Conservation (phyloP, 1,140 invertebrate species). For the Coptotermes formosanus region DNA sequence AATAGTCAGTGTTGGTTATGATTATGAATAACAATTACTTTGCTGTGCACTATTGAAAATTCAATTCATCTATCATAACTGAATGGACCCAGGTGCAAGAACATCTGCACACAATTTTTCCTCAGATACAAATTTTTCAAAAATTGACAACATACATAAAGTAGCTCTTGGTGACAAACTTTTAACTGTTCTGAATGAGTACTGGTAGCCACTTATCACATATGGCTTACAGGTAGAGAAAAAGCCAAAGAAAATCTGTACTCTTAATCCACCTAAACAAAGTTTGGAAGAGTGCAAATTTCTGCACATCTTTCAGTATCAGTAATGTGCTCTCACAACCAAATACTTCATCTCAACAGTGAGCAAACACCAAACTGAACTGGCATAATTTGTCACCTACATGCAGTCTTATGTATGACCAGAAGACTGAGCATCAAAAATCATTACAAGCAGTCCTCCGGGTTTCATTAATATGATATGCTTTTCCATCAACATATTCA, state of each 20-base stretch:
- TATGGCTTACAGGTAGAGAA: neutral
- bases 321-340: neutral
- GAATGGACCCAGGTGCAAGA: neutral
- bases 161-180: neutral
- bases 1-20: neutral
- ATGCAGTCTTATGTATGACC: neutral
- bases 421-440: neutral
- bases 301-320: neutral
- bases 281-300: neutral
- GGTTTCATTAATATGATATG: neutral
- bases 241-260: neutral
- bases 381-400: neutral
- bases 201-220: neutral
- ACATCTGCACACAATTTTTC: neutral
- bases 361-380: neutral
- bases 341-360: neutral
- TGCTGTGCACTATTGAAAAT: neutral
- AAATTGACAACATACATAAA: neutral
- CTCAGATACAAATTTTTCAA: neutral
- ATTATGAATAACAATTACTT: neutral
- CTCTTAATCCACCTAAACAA: neutral
- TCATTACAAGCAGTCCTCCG: neutral
- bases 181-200: neutral
- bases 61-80: neutral
- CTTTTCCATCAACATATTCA: neutral